Percentiles rank a stretch among this genome's conserved stretches.
Conservation (phyloP, 2,797 vertebrate genomes). For the Trichosurus vulpecula region DNA sequence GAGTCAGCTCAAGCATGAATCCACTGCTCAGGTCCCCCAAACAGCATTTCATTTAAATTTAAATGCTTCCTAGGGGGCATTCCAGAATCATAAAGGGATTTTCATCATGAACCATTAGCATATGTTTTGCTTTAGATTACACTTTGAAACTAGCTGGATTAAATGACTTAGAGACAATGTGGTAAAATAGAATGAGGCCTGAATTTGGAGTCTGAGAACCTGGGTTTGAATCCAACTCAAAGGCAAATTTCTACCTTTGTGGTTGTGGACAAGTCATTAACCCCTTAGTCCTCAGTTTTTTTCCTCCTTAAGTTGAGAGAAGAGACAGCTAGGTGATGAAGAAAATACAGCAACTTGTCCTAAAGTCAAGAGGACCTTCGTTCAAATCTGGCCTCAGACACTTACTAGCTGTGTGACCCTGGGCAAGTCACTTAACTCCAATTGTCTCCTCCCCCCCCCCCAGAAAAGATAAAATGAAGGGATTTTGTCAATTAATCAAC, state of each 20-base stretch:
- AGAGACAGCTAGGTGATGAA: not conserved
- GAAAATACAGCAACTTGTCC: not conserved
- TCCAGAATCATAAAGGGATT: constrained; percentile 38
- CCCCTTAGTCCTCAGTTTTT: not conserved
- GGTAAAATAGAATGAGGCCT: not conserved
- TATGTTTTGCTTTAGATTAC: not conserved
- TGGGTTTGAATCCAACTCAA: not conserved
- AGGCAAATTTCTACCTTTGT: not conserved
- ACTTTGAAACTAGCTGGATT: constrained; percentile 45
- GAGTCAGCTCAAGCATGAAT: constrained; percentile 44
- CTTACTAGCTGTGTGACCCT: not conserved
- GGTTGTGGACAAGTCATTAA: not conserved
- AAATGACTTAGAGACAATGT: not conserved
- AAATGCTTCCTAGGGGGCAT: constrained; percentile 30
- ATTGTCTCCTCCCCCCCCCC: too few relatives aligned
- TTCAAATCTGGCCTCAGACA: not conserved
- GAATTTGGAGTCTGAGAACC: not conserved
- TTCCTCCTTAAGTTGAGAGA: not conserved
- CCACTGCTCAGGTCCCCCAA: constrained; percentile 40
- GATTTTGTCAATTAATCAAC: not conserved
- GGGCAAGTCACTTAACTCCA: too few relatives aligned
- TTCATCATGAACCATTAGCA: constrained; percentile 48
- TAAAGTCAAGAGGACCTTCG: not conserved
- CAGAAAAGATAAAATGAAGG: not conserved
- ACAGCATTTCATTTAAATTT: constrained; percentile 60